Percentiles rank a stretch among this genome's conserved stretches.
These are phyloP conservation scores for Sebastolobus altivelis DNA, from an alignment of 2,797 vertebrate species.

Conservation along the genomic window DNA sequence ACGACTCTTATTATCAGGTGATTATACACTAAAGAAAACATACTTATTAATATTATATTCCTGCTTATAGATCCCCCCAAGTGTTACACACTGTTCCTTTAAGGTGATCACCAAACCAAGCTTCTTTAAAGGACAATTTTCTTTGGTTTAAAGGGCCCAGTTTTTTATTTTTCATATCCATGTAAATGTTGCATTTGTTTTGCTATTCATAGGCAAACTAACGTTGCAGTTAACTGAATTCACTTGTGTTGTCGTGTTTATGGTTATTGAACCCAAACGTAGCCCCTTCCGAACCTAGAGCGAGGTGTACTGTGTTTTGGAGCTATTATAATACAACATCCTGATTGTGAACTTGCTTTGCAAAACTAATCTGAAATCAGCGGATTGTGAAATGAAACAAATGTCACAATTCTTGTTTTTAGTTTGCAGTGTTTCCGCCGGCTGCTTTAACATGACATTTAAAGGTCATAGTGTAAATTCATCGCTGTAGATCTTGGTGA, in stretches of 20 bases:
- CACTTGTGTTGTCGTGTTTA: background rate
- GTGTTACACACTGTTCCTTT: too few species aligned
- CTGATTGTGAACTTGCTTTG: background rate
- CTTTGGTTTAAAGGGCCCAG: background rate
- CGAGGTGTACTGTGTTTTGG: background rate
- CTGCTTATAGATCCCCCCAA: too few species aligned
- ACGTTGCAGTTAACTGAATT: background rate
- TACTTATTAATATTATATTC: too few species aligned
- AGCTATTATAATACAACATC: background rate
- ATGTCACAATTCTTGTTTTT: constrained; percentile 20
- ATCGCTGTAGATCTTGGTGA: background rate
- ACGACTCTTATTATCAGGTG: too few species aligned
- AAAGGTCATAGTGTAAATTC: background rate
- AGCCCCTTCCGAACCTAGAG: background rate
- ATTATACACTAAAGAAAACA: too few species aligned
- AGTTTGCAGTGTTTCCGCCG: background rate
- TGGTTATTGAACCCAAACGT: background rate
- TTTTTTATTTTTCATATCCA: background rate
- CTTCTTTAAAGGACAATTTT: too few species aligned
- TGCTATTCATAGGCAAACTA: background rate
- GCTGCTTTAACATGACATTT: constrained; percentile 7
- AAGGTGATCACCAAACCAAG: too few species aligned
- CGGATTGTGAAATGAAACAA: constrained; percentile 35
- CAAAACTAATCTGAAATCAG: constrained; percentile 8
- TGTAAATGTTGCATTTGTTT: background rate